Conservation (phyloP, 1,140 invertebrate genomes). For the Araneus ventricosus region DNA sequence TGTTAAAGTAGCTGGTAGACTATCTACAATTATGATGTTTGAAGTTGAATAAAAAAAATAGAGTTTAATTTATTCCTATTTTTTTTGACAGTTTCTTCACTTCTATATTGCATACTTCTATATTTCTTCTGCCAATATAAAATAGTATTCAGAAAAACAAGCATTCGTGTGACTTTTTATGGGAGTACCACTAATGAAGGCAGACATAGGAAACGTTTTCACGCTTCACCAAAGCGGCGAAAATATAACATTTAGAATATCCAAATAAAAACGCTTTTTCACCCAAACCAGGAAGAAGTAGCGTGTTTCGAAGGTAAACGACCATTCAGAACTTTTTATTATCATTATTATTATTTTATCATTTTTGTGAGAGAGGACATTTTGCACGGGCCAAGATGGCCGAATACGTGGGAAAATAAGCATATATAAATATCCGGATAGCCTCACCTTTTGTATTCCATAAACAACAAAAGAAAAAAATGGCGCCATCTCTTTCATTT, state of each 20-base stretch:
- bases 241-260: constrained; percentile 17
- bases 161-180: background rate
- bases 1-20: too few species aligned
- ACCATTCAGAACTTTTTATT: constrained; percentile 8
- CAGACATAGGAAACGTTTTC: constrained; percentile 13
- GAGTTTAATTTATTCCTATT: background rate
- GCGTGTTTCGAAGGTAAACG: background rate
- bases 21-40: too few species aligned
- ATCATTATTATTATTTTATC: background rate
- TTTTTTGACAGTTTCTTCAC: background rate
- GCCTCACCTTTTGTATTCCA: constrained; percentile 19
- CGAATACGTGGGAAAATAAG: constrained; percentile 26
- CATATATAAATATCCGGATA: constrained; percentile 23
- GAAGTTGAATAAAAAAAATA: too few species aligned
- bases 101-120: background rate
- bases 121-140: background rate
- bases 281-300: constrained; percentile 25
- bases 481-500: background rate
- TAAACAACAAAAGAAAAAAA: background rate
- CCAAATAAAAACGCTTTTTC: constrained; percentile 36
- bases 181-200: background rate
- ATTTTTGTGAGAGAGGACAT: constrained; percentile 22
- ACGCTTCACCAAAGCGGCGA: constrained; percentile 12
- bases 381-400: constrained; percentile 4
- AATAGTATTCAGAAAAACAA: background rate